Evolutionary conservation across 2,888 invertebrate species (phyloP).

Genomic region (Lycophotia porphyrea): DNA sequence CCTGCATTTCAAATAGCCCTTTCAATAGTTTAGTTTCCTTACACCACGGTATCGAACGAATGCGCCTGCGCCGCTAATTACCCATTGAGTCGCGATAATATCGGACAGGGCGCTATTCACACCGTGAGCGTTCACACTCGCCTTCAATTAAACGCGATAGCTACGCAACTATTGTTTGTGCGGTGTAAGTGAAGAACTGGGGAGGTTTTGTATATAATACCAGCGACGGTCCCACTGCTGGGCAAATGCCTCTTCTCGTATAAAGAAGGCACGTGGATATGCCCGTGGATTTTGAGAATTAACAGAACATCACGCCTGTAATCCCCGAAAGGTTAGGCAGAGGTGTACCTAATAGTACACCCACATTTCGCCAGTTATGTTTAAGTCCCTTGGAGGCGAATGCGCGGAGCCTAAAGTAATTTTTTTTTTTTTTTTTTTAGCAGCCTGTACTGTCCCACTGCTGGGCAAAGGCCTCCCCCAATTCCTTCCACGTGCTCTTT

Average conservation of each 20-base stretch:
- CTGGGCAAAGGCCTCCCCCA: too few species aligned
- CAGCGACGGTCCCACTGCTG: neutral
- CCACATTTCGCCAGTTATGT: too few species aligned
- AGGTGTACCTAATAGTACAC: too few species aligned
- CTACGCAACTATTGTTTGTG: slow-evolving; percentile 48
- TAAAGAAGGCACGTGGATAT: neutral
- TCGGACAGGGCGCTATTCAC: slow-evolving; percentile 70
- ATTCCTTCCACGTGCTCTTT: too few species aligned
- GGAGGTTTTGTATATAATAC: neutral
- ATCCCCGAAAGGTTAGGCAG: too few species aligned
- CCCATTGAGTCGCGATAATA: slow-evolving; percentile 68
- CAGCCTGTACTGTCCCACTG: too few species aligned
- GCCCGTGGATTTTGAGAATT: neutral
- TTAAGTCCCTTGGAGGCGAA: too few species aligned
- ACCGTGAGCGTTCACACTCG: slow-evolving; percentile 67
- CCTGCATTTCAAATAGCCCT: slow-evolving; percentile 60
- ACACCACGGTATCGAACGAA: slow-evolving; percentile 54
- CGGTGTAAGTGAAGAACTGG: slow-evolving; percentile 50
- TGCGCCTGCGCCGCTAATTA: slow-evolving; percentile 66
- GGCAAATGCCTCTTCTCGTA: neutral
- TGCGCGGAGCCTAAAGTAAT: too few species aligned
- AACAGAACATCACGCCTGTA: too few species aligned
- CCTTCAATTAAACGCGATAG: slow-evolving; percentile 66
- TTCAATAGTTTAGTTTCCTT: slow-evolving; percentile 59
- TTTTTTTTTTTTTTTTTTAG: too few species aligned